Evolutionary conservation across 2,113 vertebrate genomes (phyloP).

Genomic region (Sardina pilchardus): DNA sequence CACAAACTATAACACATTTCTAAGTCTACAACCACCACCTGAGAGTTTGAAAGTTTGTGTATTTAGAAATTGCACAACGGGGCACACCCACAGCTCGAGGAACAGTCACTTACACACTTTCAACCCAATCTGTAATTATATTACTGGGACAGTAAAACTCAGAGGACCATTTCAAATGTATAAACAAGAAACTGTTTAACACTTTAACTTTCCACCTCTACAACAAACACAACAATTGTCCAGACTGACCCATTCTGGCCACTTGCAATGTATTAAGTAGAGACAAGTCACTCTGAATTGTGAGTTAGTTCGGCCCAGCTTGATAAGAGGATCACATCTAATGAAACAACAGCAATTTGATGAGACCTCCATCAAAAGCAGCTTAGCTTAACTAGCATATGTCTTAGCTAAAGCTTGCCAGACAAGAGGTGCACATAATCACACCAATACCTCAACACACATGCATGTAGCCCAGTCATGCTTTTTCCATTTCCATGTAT

Average conservation of each 20-base stretch:
- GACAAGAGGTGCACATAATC: background rate
- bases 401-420: background rate
- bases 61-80: background rate
- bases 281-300: background rate
- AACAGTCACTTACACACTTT: background rate
- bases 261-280: background rate
- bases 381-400: slow-evolving; percentile 19
- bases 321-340: slow-evolving; percentile 24
- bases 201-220: background rate
- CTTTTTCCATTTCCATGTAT: background rate
- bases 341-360: background rate
- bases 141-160: background rate
- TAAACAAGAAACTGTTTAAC: background rate
- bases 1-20: background rate
- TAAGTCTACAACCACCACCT: background rate
- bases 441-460: background rate
- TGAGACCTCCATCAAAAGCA: background rate
- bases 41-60: background rate
- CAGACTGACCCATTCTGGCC: background rate
- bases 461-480: background rate
- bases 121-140: background rate
- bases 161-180: background rate
- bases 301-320: background rate
- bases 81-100: background rate
- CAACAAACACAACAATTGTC: background rate